phyloP scores from a whole-genome alignment of 2,113 vertebrate species.

The Anoura caudifer region DNA sequence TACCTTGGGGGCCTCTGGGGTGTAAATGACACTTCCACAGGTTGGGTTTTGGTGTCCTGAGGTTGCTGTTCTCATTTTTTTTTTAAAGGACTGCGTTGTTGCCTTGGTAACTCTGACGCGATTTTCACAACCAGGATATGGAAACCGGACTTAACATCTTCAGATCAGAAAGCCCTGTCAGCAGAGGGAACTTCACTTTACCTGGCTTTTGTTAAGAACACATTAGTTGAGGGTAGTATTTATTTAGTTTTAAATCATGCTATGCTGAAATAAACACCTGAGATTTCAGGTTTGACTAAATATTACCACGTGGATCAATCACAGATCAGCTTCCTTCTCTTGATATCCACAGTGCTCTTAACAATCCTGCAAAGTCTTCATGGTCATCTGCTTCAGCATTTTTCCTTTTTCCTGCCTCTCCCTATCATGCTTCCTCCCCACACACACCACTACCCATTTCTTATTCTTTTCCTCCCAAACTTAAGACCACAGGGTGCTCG shows the following conservation, averaged over 20 bases:
- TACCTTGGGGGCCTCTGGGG: not conserved
- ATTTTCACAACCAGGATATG: slow-evolving; percentile 10
- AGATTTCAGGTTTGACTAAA: not conserved
- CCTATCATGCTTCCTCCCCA: not conserved
- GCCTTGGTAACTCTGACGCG: not conserved
- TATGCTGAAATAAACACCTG: not conserved
- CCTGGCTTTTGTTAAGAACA: not conserved
- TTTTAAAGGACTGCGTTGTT: not conserved
- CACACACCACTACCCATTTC: not conserved
- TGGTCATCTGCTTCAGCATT: not conserved
- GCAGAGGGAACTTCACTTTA: not conserved
- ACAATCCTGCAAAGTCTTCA: not conserved
- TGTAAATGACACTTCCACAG: not conserved
- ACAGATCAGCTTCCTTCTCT: not conserved
- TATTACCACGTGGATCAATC: not conserved
- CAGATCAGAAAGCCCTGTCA: not conserved
- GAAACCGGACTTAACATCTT: slow-evolving; percentile 15
- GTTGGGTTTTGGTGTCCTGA: not conserved
- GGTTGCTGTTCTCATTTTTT: not conserved
- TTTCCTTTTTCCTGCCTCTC: not conserved
- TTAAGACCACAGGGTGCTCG: not conserved
- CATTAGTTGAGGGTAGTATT: not conserved
- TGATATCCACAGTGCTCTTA: not conserved
- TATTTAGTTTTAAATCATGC: not conserved
- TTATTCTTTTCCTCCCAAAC: not conserved